Evolutionary conservation across 1,140 invertebrate species (phyloP).

Genomic region (Sycobia sp.): DNA sequence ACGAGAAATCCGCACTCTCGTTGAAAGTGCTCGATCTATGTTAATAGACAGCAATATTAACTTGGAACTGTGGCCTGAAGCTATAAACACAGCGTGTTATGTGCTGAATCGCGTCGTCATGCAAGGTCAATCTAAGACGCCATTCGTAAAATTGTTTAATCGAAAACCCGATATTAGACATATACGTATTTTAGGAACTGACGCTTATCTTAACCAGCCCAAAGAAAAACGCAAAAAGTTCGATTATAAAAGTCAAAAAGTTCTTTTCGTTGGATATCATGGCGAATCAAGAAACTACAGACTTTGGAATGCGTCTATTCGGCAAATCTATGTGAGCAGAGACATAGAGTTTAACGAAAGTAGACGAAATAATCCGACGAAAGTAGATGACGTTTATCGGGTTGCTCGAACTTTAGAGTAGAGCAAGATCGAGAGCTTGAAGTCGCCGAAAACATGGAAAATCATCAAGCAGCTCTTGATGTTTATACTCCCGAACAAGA

Average conservation of each 20-base stretch:
- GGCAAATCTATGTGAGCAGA: slow-evolving; percentile 14
- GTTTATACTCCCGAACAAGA: not conserved
- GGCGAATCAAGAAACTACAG: slow-evolving; percentile 34
- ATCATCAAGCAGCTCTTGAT: not conserved
- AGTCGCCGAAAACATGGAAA: not conserved
- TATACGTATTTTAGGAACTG: slow-evolving; percentile 12
- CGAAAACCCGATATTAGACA: slow-evolving; percentile 7
- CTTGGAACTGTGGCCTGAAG: slow-evolving; percentile 28
- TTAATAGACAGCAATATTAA: slow-evolving; percentile 48
- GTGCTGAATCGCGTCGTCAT: not conserved
- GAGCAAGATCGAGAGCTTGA: not conserved
- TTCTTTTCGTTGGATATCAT: slow-evolving; percentile 34
- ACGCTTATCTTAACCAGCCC: slow-evolving; percentile 22
- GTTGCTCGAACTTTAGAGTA: not conserved
- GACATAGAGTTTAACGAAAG: slow-evolving; percentile 25
- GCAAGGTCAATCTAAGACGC: not conserved
- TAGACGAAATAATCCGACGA: not conserved
- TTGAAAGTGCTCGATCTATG: slow-evolving; percentile 55
- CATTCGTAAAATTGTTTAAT: slow-evolving; percentile 2
- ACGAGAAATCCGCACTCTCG: slow-evolving; percentile 47
- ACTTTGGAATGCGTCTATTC: slow-evolving; percentile 15
- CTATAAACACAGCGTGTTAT: slow-evolving; percentile 11
- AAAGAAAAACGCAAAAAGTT: slow-evolving; percentile 29
- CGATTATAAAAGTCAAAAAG: slow-evolving; percentile 31
- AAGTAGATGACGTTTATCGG: not conserved